Evolutionary conservation across 2,888 invertebrate species (phyloP), one percentile per base, ranked within the genome.

Genomic region (Cephonodes hylas): DNA sequence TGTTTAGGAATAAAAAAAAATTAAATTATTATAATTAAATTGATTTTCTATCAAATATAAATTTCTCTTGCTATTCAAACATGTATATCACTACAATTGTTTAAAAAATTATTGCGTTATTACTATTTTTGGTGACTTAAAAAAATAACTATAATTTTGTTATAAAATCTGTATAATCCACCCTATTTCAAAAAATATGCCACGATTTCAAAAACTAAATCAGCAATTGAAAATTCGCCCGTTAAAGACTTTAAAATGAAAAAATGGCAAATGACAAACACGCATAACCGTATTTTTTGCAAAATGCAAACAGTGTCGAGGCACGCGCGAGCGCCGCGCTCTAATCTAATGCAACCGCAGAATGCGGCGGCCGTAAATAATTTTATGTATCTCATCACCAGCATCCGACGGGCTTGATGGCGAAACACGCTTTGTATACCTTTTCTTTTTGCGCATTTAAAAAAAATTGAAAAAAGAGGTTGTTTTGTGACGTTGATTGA

Each of bases 351-450:
- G 25, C 58, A 45, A 63, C 61, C 63, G 61, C 38, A 60, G 61
- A 59, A 63, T 59, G 42, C 63, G 61, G 27, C 23, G 58, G 34
- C 62, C 62, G 65, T 65, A 58, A 68, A 63, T 66, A 63, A 65
- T 66, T 62, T 63, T 62, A 62, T 59, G 38, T 44, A 59, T 58
- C 60, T 68, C 63, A 66, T 66, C 63, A 63, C 58, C n/a, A n/a
- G n/a, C n/a, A n/a, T n/a, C n/a, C n/a, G n/a, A 15, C 23, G n/a
- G 45, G 46, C 46, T 46, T 65, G 57, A 64, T 64, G 62, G 61
- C 53, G 8, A 1, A 8, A 10, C 53, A 45, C 45, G 45, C 5
- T 42, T 42, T 53, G 27, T 53, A 18, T 18, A 15, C 3, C 46
- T 31, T 53, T 45, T 44, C 15, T 48, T 53, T 20, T 53, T 53